Percentiles rank a stretch among this genome's conserved stretches.
These are phyloP conservation scores for Hedychridium roseum DNA, from an alignment of 2,888 invertebrate genomes.

Conservation along the genomic window DNA sequence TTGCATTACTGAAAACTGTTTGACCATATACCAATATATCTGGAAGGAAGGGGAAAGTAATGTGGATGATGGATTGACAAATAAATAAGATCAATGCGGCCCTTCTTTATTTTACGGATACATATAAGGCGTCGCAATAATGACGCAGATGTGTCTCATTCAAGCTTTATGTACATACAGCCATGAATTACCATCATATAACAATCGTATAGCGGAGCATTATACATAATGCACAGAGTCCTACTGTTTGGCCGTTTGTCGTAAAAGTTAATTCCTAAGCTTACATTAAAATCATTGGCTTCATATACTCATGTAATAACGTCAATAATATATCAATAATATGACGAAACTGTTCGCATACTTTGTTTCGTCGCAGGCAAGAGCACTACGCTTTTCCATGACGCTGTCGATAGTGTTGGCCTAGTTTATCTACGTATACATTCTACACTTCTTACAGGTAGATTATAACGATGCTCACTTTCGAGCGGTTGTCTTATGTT, in stretches of 20 bases:
- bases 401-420: too few species aligned
- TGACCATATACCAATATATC: neutral
- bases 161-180: conserved; percentile 60
- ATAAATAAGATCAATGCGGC: neutral
- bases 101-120: neutral
- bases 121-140: neutral
- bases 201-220: conserved; percentile 55
- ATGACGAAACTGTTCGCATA: too few species aligned
- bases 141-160: conserved; percentile 32
- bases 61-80: conserved; percentile 1
- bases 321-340: too few species aligned
- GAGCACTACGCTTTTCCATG: conserved; percentile 5
- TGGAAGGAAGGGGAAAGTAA: neutral
- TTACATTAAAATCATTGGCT: conserved; percentile 31
- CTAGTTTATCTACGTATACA: neutral
- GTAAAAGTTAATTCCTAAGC: conserved; percentile 53
- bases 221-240: conserved; percentile 55
- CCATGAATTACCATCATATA: conserved; percentile 54
- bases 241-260: conserved; percentile 54
- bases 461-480: neutral
- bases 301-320: conserved; percentile 19
- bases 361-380: conserved; percentile 27
- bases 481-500: too few species aligned
- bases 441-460: conserved; percentile 1
- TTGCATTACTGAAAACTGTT: too few species aligned